Evolutionary conservation across 2,113 vertebrate genomes (phyloP).

Genomic region (Hirundichthys speculiger): DNA sequence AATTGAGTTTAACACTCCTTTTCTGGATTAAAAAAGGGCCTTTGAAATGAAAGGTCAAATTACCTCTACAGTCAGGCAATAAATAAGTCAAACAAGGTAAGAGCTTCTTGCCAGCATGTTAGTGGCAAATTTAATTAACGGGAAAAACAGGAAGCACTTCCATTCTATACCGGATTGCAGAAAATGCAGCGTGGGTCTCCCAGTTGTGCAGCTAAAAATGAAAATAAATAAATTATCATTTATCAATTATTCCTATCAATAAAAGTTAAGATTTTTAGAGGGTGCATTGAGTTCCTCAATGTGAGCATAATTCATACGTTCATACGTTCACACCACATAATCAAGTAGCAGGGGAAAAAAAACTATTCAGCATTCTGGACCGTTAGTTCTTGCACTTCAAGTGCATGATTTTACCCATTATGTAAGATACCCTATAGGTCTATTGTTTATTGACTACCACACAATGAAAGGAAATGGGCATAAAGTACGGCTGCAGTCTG

Average conservation of each 20-base stretch:
- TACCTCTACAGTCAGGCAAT: slow-evolving; percentile 83
- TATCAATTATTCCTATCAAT: slow-evolving; percentile 14
- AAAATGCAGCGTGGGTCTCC: slow-evolving; percentile 33
- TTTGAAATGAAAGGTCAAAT: slow-evolving; percentile 84
- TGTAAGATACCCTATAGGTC: slow-evolving; percentile 48
- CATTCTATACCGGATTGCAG: slow-evolving; percentile 55
- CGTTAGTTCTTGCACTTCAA: slow-evolving; percentile 25
- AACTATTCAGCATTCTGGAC: slow-evolving; percentile 7
- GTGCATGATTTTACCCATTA: slow-evolving; percentile 48
- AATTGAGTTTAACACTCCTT: slow-evolving; percentile 85
- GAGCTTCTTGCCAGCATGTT: slow-evolving; percentile 79
- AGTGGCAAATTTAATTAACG: slow-evolving; percentile 83
- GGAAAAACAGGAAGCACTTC: slow-evolving; percentile 70
- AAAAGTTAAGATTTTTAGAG: slow-evolving; percentile 30
- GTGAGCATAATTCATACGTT: background rate
- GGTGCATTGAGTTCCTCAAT: slow-evolving; percentile 4
- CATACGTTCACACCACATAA: slow-evolving; percentile 14
- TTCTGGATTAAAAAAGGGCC: slow-evolving; percentile 75
- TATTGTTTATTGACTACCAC: slow-evolving; percentile 70
- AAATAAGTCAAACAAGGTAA: slow-evolving; percentile 86
- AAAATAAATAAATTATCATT: slow-evolving; percentile 12
- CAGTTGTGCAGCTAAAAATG: slow-evolving; percentile 31
- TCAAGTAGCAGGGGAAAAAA: slow-evolving; percentile 11
- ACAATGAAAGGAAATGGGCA: slow-evolving; percentile 66
- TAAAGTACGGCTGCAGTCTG: slow-evolving; percentile 61